These are phyloP conservation scores for Hyperoplus lanceolatus DNA, from an alignment of 2,797 vertebrate genomes.

Conservation along the genomic window DNA sequence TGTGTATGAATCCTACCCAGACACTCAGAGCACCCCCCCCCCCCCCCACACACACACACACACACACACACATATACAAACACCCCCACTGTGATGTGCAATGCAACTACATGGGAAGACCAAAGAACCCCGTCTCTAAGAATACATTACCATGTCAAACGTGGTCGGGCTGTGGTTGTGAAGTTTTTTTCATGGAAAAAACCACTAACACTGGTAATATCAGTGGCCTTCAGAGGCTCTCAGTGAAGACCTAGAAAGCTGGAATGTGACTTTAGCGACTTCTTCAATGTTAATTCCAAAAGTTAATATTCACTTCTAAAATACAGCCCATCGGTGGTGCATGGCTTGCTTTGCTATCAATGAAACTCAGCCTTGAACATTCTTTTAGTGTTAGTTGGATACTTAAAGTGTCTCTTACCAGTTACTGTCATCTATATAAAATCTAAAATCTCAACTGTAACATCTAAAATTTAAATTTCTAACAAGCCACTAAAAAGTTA, in stretches of 20 bases:
- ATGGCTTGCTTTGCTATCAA: neutral
- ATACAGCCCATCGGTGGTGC: neutral
- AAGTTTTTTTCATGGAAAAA: slow-evolving; percentile 13
- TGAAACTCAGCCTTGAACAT: neutral
- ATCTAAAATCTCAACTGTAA: neutral
- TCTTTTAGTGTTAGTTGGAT: neutral
- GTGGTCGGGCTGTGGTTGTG: slow-evolving; percentile 26
- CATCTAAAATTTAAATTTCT: neutral
- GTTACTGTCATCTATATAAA: neutral
- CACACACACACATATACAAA: too few relatives aligned
- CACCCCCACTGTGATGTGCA: slow-evolving; percentile 45
- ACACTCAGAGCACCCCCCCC: slow-evolving; percentile 39
- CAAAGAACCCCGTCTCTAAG: slow-evolving; percentile 49
- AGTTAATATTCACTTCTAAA: neutral
- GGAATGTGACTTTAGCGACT: neutral
- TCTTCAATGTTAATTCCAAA: slow-evolving; percentile 1
- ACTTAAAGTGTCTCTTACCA: neutral
- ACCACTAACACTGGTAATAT: neutral
- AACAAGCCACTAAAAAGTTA: neutral
- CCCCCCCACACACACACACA: slow-evolving; percentile 16
- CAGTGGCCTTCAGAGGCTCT: neutral
- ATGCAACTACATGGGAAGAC: slow-evolving; percentile 52
- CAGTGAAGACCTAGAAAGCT: neutral
- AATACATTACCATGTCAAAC: slow-evolving; percentile 59
- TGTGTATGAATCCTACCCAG: slow-evolving; percentile 40